phyloP scores from a whole-genome alignment of 2,888 invertebrate genomes.

The Habrosyne pyritoides region DNA sequence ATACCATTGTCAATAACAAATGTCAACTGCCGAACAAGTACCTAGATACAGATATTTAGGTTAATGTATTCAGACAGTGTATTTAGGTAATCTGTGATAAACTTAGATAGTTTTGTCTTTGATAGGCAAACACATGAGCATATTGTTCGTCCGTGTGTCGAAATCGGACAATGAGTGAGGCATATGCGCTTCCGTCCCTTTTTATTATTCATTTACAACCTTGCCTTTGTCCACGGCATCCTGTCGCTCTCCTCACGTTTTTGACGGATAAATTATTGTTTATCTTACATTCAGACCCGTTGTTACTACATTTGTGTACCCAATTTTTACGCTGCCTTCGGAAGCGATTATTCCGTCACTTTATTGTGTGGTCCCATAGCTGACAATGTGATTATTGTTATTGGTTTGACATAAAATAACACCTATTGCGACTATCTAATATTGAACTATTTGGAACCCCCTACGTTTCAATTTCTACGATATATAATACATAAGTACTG shows the following conservation, averaged over 20 bases:
- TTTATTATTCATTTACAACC: conserved; percentile 53
- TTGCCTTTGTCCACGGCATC: conserved; percentile 51
- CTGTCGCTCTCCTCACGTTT: conserved; percentile 43
- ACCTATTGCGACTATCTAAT: not conserved
- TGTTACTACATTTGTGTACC: not conserved
- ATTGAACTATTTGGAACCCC: no score
- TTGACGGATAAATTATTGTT: conserved; percentile 41
- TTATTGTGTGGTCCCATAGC: not conserved
- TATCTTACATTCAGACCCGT: conserved; percentile 24
- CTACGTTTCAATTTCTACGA: no score
- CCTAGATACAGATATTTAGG: not conserved
- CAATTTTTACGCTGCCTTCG: conserved; percentile 1
- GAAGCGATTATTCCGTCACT: conserved; percentile 3
- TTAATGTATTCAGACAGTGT: not conserved
- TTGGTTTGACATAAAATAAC: not conserved
- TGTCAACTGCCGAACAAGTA: not conserved
- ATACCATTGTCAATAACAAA: not conserved
- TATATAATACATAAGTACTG: no score
- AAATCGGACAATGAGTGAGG: conserved; percentile 53
- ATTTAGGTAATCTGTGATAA: not conserved
- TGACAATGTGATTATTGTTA: not conserved
- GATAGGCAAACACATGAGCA: conserved; percentile 41
- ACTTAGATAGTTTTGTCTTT: conserved; percentile 12
- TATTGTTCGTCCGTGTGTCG: conserved; percentile 35
- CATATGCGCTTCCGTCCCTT: conserved; percentile 50